A percentile compares a stretch with the other conserved stretches of the same genome.
These are phyloP conservation scores for Bolinopsis microptera DNA, from an alignment of 37 sponge, comb jelly and placozoan species.

Conservation along the genomic window DNA sequence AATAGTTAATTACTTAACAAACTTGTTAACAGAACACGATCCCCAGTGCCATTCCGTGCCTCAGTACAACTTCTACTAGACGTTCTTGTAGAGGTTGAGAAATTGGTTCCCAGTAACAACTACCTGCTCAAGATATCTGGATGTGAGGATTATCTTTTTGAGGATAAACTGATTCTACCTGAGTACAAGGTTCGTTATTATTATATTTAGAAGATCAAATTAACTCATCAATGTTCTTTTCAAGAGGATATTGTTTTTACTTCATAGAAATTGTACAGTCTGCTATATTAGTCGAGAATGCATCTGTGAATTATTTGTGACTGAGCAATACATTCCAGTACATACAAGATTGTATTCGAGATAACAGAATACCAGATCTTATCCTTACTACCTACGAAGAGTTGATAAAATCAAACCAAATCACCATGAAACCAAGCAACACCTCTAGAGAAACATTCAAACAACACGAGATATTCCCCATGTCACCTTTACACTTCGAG, in stretches of 20 bases:
- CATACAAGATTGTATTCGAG: constrained; percentile 29
- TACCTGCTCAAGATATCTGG: constrained; percentile 8
- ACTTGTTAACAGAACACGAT: too few relatives aligned
- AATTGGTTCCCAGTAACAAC: not conserved
- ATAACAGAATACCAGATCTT: not conserved
- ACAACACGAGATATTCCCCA: not conserved
- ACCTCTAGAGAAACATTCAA: not conserved
- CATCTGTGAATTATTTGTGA: not conserved
- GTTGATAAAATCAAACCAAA: not conserved
- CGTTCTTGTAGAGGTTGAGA: not conserved
- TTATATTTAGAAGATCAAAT: too few relatives aligned
- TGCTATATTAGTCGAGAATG: not conserved
- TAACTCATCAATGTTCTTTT: too few relatives aligned
- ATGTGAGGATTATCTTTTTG: constrained; percentile 26
- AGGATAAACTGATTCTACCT: not conserved
- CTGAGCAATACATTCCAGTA: constrained; percentile 36
- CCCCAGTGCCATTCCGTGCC: constrained; percentile 46
- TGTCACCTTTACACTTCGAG: not conserved
- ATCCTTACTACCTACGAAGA: constrained; percentile 52
- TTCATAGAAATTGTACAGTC: too few relatives aligned
- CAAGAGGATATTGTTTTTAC: too few relatives aligned
- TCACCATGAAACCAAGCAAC: not conserved
- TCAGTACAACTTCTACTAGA: not conserved
- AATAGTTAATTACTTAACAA: too few relatives aligned
- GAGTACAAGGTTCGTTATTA: constrained; percentile 2